Evolutionary conservation across 2,113 vertebrate species (phyloP).

Genomic region (Oryctolagus cuniculus): DNA sequence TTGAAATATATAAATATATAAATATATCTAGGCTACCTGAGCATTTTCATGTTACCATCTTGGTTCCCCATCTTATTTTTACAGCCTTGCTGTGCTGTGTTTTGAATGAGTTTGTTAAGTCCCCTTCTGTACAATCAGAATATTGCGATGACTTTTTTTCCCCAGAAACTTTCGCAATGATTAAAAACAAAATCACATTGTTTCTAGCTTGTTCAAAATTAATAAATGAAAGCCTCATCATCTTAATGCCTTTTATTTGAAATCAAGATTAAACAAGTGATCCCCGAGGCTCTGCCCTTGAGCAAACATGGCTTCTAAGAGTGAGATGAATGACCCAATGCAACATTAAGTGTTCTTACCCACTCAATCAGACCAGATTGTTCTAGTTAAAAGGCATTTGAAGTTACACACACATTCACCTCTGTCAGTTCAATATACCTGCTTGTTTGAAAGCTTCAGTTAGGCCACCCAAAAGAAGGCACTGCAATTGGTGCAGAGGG

Average conservation of each 20-base stretch:
- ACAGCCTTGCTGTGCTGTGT: neutral
- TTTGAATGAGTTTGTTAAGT: neutral
- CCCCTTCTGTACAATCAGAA: neutral
- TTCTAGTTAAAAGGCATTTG: neutral
- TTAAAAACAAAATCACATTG: too few species aligned
- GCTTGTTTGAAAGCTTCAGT: conserved; percentile 11
- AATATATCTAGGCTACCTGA: neutral
- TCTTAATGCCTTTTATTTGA: neutral
- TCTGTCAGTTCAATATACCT: neutral
- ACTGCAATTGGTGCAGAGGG: neutral
- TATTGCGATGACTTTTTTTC: neutral
- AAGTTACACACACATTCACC: neutral
- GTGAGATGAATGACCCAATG: neutral
- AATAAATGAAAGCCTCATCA: neutral
- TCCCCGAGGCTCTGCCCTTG: neutral
- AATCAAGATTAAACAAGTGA: neutral
- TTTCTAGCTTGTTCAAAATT: too few species aligned
- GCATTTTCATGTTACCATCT: neutral
- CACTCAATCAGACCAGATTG: neutral
- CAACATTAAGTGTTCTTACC: neutral
- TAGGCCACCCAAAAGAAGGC: neutral
- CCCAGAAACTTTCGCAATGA: too few species aligned
- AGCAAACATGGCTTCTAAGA: conserved; percentile 10
- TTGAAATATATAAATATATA: neutral
- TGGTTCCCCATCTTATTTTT: neutral